Conservation (phyloP, 2,888 invertebrate genomes). For the Archips xylosteana region DNA sequence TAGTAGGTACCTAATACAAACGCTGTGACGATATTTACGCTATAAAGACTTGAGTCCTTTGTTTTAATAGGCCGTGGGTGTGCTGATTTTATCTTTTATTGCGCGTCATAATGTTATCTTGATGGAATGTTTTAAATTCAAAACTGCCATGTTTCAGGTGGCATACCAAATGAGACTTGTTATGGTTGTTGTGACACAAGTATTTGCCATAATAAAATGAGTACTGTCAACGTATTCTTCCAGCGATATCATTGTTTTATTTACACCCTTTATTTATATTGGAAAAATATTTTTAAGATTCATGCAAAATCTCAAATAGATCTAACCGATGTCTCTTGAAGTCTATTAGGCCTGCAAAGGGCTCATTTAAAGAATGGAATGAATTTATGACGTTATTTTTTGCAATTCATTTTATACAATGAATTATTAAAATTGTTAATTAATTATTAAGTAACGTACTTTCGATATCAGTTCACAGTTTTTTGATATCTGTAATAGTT, state of each 20-base stretch:
- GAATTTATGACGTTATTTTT: no score
- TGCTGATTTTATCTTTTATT: constrained; percentile 26
- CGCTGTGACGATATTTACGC: constrained; percentile 5
- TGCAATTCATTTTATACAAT: no score
- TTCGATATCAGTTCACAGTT: no score
- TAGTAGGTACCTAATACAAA: background rate
- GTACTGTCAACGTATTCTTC: background rate
- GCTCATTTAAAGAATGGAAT: background rate
- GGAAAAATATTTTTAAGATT: background rate
- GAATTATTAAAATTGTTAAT: no score
- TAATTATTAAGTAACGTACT: no score
- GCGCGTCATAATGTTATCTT: constrained; percentile 28
- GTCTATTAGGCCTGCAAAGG: background rate
- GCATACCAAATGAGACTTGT: constrained; percentile 10
- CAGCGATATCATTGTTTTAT: background rate
- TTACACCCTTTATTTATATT: background rate
- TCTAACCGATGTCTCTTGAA: background rate
- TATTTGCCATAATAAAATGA: background rate
- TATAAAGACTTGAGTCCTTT: background rate
- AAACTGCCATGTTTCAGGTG: constrained; percentile 11
- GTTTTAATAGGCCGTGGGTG: constrained; percentile 20
- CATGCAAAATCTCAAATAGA: background rate
- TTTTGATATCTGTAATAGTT: no score
- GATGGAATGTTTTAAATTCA: constrained; percentile 30
- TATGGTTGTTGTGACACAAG: constrained; percentile 1